These are phyloP conservation scores for Atta cephalotes DNA, from an alignment of 1,140 invertebrate species.

Conservation along the genomic window DNA sequence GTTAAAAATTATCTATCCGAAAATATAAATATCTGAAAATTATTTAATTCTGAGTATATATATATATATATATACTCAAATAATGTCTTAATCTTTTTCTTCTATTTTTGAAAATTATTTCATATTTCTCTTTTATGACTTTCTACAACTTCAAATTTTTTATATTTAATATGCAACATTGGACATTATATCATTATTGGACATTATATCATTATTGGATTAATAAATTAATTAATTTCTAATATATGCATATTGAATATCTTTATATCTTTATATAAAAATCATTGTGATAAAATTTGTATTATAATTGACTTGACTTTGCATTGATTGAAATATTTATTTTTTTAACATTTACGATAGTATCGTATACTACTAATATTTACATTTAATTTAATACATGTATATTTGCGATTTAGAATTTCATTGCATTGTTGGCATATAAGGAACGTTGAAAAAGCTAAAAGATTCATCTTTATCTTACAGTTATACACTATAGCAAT, in stretches of 20 bases:
- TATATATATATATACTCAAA: neutral
- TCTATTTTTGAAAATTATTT: neutral
- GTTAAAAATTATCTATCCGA: neutral
- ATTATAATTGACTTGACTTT: neutral
- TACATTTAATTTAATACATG: neutral
- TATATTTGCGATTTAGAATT: constrained; percentile 7
- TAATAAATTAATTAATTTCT: neutral
- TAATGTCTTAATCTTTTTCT: neutral
- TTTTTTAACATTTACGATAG: neutral
- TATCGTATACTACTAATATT: neutral
- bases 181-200: neutral
- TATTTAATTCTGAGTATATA: neutral
- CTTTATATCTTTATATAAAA: neutral
- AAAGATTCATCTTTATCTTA: constrained; percentile 4
- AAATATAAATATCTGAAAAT: neutral
- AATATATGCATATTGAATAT: neutral
- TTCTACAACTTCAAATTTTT: neutral
- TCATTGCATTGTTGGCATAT: neutral
- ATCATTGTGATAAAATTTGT: neutral
- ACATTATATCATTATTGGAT: neutral
- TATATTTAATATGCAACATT: neutral
- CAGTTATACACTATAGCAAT: neutral
- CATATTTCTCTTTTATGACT: neutral
- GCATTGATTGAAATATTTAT: neutral
- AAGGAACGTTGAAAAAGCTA: constrained; percentile 3